Conservation (phyloP, 2,797 vertebrate species). For the Selene dorsalis region DNA sequence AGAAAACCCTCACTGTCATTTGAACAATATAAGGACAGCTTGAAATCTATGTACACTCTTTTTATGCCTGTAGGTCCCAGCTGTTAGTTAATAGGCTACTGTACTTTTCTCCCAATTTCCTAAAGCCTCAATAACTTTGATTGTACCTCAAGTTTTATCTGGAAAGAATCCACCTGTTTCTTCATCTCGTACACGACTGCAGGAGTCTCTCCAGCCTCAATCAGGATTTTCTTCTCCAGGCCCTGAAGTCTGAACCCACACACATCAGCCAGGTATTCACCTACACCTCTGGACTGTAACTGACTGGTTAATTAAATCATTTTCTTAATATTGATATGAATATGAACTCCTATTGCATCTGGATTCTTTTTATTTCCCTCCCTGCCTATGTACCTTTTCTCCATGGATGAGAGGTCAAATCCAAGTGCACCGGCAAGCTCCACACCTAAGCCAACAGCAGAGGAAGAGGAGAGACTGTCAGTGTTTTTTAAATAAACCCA, state of each 20-base stretch:
- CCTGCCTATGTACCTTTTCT: slow-evolving; percentile 80
- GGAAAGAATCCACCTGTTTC: slow-evolving; percentile 85
- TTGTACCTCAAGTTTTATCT: slow-evolving; percentile 84
- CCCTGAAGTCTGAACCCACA: slow-evolving; percentile 79
- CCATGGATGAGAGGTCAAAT: slow-evolving; percentile 85
- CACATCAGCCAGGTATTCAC: not conserved
- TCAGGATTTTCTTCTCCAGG: slow-evolving; percentile 84
- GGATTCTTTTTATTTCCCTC: not conserved
- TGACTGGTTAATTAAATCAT: too few species aligned
- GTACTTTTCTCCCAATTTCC: not conserved
- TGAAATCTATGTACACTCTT: not conserved
- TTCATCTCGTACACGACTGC: slow-evolving; percentile 85
- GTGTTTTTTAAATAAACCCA: not conserved
- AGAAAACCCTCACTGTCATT: not conserved
- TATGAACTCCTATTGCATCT: not conserved
- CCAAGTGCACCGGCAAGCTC: slow-evolving; percentile 80
- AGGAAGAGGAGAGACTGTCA: slow-evolving; percentile 2
- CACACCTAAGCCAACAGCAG: slow-evolving; percentile 63
- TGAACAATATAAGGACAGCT: not conserved
- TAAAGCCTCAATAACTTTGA: not conserved
- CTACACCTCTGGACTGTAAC: not conserved
- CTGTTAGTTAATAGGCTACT: too few species aligned
- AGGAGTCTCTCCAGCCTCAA: slow-evolving; percentile 79
- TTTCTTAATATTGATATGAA: not conserved
- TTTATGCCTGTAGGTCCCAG: too few species aligned